These are phyloP conservation scores for Oithona nana DNA, from an alignment of 2,888 invertebrate species.

Conservation along the genomic window DNA sequence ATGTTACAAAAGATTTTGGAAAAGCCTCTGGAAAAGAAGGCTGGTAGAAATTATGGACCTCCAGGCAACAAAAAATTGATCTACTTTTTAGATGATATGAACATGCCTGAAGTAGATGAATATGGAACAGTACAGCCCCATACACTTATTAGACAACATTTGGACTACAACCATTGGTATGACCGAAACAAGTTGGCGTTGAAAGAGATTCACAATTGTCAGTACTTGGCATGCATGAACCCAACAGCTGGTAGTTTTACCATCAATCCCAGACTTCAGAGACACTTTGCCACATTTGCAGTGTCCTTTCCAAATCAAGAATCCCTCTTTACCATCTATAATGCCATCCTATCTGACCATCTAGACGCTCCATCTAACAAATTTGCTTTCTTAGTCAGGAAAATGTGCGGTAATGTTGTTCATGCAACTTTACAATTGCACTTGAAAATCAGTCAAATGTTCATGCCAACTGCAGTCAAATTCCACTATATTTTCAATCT, in stretches of 20 bases:
- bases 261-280: conserved; percentile 76
- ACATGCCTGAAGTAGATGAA: conserved; percentile 87
- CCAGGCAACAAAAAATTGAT: conserved; percentile 80
- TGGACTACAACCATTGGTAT: conserved; percentile 94
- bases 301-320: conserved; percentile 47
- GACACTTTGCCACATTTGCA: conserved; percentile 74
- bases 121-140: conserved; percentile 94
- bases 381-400: conserved; percentile 47
- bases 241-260: conserved; percentile 94
- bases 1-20: conserved; percentile 83
- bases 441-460: conserved; percentile 31
- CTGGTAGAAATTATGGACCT: conserved; percentile 83
- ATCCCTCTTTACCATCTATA: conserved; percentile 67
- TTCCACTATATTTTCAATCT: conserved; percentile 93
- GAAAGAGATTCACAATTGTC: conserved; percentile 90
- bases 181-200: conserved; percentile 67
- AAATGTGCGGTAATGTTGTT: conserved; percentile 52
- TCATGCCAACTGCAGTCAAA: conserved; percentile 84
- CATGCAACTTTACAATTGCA: conserved; percentile 24
- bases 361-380: conserved; percentile 59
- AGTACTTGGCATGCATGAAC: conserved; percentile 96
- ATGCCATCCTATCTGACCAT: conserved; percentile 68
- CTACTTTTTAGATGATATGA: conserved; percentile 92
- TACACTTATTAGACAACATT: conserved; percentile 78
- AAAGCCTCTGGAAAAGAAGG: conserved; percentile 87